Percentiles rank a stretch among this genome's conserved stretches.
These are phyloP conservation scores for Danio kyathit DNA, from an alignment of 2,797 vertebrate species.

Conservation along the genomic window DNA sequence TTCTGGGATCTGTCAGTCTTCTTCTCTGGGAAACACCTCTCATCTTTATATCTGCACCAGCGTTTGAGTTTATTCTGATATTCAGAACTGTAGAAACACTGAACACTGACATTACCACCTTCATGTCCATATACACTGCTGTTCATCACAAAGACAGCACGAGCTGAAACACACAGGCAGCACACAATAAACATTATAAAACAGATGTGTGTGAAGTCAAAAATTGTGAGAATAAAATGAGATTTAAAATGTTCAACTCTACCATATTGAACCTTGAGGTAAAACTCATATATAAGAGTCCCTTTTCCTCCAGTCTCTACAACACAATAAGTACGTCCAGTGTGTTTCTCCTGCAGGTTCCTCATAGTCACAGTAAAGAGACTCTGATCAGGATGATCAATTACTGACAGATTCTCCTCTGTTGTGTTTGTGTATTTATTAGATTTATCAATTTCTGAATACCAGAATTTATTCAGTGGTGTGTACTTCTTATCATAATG, in stretches of 20 bases:
- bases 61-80: conserved; percentile 24
- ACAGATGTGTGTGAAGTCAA: background rate
- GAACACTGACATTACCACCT: conserved; percentile 39
- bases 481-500: conserved; percentile 36
- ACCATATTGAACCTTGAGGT: background rate
- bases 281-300: fast-evolving
- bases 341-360: conserved; percentile 33
- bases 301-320: fast-evolving
- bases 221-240: background rate
- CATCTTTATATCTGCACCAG: background rate
- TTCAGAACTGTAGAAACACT: conserved; percentile 63
- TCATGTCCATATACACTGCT: no score
- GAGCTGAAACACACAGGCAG: conserved; percentile 9
- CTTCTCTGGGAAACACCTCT: no score
- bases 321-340: background rate
- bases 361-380: conserved; percentile 45
- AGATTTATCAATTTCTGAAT: fast-evolving
- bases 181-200: background rate
- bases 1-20: no score
- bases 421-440: background rate
- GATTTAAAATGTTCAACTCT: background rate
- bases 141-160: background rate
- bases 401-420: conserved; percentile 7
- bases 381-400: conserved; percentile 6
- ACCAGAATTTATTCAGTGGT: conserved; percentile 55